Conservation (phyloP, 2,797 vertebrate species). For the Chloroceryle inda region DNA sequence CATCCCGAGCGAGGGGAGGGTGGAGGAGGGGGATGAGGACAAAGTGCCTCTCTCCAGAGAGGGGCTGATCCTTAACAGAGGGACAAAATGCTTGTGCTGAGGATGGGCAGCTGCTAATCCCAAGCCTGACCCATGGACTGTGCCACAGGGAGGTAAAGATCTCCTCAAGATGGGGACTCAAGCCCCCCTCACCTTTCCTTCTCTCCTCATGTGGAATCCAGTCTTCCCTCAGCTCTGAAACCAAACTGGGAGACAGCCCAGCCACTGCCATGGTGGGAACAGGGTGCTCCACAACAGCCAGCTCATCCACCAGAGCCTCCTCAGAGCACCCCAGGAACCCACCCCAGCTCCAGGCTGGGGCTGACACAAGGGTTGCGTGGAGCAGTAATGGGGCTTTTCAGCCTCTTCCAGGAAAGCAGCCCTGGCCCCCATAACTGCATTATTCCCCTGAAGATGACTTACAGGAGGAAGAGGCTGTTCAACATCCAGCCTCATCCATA, state of each 20-base stretch:
- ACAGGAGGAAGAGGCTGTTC: background rate
- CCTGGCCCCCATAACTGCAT: background rate
- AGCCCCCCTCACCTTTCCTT: background rate
- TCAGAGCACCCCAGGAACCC: background rate
- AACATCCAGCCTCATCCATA: background rate
- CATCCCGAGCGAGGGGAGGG: conserved; percentile 54
- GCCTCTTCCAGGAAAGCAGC: background rate
- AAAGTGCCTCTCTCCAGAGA: background rate
- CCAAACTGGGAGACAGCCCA: background rate
- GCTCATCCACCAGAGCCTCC: background rate
- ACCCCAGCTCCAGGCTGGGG: background rate
- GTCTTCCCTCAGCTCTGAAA: background rate
- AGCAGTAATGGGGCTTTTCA: background rate
- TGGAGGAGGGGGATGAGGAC: background rate
- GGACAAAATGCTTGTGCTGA: background rate
- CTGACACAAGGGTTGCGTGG: background rate
- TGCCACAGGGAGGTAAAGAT: rapidly evolving
- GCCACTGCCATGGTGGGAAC: background rate
- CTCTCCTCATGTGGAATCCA: rapidly evolving
- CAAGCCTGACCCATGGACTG: rapidly evolving
- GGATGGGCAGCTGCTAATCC: background rate
- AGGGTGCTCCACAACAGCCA: rapidly evolving
- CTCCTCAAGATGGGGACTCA: background rate
- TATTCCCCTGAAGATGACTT: background rate
- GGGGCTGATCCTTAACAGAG: background rate